A percentile compares a stretch with the other conserved stretches of the same genome.
Conservation (phyloP, 2,888 invertebrate genomes). For the Parasteatoda lunata region DNA sequence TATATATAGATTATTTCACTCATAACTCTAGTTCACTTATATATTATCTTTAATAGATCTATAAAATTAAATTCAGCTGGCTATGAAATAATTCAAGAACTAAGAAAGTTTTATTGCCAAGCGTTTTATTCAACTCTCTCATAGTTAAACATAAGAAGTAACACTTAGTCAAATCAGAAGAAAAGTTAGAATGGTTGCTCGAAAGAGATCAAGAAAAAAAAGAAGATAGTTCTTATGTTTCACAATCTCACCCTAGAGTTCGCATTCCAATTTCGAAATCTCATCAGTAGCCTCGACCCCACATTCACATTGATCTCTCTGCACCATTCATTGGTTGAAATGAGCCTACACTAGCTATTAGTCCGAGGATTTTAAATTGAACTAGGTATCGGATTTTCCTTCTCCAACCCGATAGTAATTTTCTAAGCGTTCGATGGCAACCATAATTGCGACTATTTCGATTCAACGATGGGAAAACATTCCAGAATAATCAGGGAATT, state of each 20-base stretch:
- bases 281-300: slow-evolving; percentile 16
- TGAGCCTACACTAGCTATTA: slow-evolving; percentile 40
- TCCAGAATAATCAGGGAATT: slow-evolving; percentile 24
- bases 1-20: too few species aligned
- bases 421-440: slow-evolving; percentile 24
- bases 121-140: too few species aligned
- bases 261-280: slow-evolving; percentile 18
- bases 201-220: background rate
- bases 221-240: background rate
- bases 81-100: too few species aligned
- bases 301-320: slow-evolving; percentile 25
- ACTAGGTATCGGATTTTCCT: slow-evolving; percentile 45
- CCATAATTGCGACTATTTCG: slow-evolving; percentile 37
- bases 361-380: slow-evolving; percentile 47
- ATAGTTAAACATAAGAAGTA: too few species aligned
- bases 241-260: background rate
- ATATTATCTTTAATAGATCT: too few species aligned
- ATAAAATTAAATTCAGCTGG: too few species aligned
- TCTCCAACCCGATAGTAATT: slow-evolving; percentile 49
- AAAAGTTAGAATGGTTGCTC: too few species aligned
- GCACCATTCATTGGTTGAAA: slow-evolving; percentile 38
- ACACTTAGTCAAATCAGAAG: too few species aligned
- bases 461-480: slow-evolving; percentile 33
- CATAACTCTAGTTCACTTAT: too few species aligned
- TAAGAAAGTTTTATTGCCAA: too few species aligned